A percentile compares a stretch with the other conserved stretches of the same genome.
phyloP scores from a whole-genome alignment of 1,140 invertebrate genomes.

The Dryas iulia region DNA sequence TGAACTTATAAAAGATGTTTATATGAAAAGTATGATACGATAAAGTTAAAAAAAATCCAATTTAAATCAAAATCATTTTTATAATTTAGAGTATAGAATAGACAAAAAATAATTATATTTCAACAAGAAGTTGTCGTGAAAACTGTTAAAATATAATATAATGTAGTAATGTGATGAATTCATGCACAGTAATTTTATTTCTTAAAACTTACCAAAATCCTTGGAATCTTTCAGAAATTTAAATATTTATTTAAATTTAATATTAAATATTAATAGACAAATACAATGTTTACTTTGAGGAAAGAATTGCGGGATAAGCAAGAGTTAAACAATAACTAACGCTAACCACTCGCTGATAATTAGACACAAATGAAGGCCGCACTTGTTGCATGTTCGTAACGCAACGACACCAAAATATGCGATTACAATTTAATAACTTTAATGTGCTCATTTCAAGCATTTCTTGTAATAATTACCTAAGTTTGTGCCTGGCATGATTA shows the following conservation, averaged over 20 bases:
- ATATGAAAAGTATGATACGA: too few species aligned
- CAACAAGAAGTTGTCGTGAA: slow-evolving; percentile 10
- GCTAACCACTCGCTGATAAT: slow-evolving; percentile 9
- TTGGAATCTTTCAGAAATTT: slow-evolving; percentile 16
- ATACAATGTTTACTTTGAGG: slow-evolving; percentile 13
- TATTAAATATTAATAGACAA: background rate
- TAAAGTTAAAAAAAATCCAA: too few species aligned
- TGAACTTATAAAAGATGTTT: too few species aligned
- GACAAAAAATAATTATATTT: slow-evolving; percentile 6
- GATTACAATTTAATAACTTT: slow-evolving; percentile 4
- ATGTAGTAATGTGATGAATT: slow-evolving; percentile 8
- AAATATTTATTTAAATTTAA: slow-evolving; percentile 5
- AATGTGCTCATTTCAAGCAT: background rate
- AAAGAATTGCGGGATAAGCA: slow-evolving; percentile 21
- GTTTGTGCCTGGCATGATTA: too few species aligned
- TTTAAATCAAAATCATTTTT: too few species aligned
- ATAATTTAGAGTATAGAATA: background rate
- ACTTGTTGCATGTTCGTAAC: slow-evolving; percentile 3
- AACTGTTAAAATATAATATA: slow-evolving; percentile 8
- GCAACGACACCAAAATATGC: background rate
- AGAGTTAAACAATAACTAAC: background rate
- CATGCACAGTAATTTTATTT: slow-evolving; percentile 17
- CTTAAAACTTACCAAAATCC: slow-evolving; percentile 38
- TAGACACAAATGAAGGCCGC: slow-evolving; percentile 19
- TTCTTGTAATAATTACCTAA: background rate